Evolutionary conservation across 2,888 invertebrate species (phyloP).

Genomic region (Sphecodes monilicornis): DNA sequence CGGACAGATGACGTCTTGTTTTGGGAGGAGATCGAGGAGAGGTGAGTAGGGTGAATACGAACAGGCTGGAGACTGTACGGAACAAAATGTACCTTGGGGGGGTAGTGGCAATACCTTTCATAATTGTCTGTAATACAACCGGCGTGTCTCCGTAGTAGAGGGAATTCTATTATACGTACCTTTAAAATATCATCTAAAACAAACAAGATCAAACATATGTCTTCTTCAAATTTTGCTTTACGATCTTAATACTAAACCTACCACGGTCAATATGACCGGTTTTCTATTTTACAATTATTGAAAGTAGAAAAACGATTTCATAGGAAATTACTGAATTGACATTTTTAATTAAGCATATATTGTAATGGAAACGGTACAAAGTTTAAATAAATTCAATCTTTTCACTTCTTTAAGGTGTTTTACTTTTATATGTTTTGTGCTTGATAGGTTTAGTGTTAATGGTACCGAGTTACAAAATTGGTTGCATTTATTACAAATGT

Average conservation of each 20-base stretch:
- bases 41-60: constrained; percentile 62
- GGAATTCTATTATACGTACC: background rate
- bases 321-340: too few species aligned
- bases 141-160: background rate
- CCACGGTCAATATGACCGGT: too few species aligned
- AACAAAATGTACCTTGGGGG: background rate
- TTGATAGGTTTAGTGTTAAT: too few species aligned
- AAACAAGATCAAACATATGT: background rate
- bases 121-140: background rate
- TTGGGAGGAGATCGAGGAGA: constrained; percentile 13
- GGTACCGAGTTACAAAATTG: background rate
- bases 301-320: too few species aligned
- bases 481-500: background rate
- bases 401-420: too few species aligned
- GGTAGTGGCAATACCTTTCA: background rate
- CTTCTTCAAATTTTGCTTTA: background rate
- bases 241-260: background rate
- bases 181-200: too few species aligned
- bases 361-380: too few species aligned
- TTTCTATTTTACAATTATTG: too few species aligned
- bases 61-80: background rate
- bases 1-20: constrained; percentile 5
- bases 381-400: too few species aligned
- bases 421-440: too few species aligned
- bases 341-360: too few species aligned